These are phyloP conservation scores for Melanophora roralis DNA, from an alignment of 2,888 invertebrate genomes.

Conservation along the genomic window DNA sequence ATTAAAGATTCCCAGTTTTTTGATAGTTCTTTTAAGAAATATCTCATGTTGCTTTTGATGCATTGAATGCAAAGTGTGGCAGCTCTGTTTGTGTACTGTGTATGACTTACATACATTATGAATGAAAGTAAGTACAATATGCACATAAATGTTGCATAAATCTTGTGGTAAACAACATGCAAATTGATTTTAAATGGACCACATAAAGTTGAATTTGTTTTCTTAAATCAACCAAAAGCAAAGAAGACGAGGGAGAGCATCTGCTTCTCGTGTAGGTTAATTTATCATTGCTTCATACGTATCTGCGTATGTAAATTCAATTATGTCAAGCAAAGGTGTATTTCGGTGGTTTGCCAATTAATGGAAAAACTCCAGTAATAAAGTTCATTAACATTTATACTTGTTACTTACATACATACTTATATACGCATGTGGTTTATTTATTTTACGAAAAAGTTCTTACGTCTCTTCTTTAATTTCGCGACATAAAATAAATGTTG, in stretches of 20 bases:
- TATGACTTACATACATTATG: slow-evolving; percentile 14
- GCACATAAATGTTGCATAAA: too few relatives aligned
- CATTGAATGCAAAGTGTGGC: slow-evolving; percentile 15
- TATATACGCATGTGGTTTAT: background rate
- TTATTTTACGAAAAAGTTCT: too few relatives aligned
- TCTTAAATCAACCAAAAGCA: background rate
- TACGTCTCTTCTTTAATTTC: too few relatives aligned
- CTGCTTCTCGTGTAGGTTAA: slow-evolving; percentile 27
- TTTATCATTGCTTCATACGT: background rate
- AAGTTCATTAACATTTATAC: slow-evolving; percentile 28
- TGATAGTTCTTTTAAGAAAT: too few relatives aligned
- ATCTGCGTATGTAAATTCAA: background rate
- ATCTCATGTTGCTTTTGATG: too few relatives aligned
- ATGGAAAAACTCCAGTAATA: slow-evolving; percentile 22
- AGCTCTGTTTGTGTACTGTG: background rate
- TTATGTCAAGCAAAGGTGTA: slow-evolving; percentile 48
- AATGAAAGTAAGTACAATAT: too few relatives aligned
- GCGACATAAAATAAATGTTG: too few relatives aligned
- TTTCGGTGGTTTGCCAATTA: slow-evolving; percentile 41
- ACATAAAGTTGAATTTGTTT: slow-evolving; percentile 46
- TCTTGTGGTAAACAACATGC: slow-evolving; percentile 58
- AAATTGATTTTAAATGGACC: slow-evolving; percentile 62
- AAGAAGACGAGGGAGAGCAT: slow-evolving; percentile 36
- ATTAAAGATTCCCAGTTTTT: too few relatives aligned
- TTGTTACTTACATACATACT: background rate